Conservation (phyloP, 2,888 invertebrate genomes). For the Abrostola tripartita region DNA sequence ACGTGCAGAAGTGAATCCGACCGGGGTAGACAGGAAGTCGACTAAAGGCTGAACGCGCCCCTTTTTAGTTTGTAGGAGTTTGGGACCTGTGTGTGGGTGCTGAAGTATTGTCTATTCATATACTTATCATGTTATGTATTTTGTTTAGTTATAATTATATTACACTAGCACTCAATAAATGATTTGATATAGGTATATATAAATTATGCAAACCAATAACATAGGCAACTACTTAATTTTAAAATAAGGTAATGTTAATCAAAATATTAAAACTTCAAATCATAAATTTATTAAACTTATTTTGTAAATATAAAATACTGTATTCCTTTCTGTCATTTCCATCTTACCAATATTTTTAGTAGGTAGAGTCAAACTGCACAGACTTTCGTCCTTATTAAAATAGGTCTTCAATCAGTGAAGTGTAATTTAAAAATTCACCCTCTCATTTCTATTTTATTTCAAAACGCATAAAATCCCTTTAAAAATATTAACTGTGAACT, state of each 20-base stretch:
- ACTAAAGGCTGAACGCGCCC: conserved; percentile 62
- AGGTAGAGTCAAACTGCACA: too few species aligned
- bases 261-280: not conserved
- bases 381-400: conserved; percentile 9
- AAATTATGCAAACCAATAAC: too few species aligned
- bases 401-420: conserved; percentile 19
- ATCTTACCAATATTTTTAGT: too few species aligned
- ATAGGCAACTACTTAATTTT: not conserved
- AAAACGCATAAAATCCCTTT: conserved; percentile 48
- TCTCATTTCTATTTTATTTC: conserved; percentile 29
- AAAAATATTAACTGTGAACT: conserved; percentile 50
- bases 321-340: not conserved
- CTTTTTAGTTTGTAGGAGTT: conserved; percentile 47
- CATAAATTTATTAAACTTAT: not conserved
- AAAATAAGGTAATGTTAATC: not conserved
- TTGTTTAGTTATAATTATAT: too few species aligned
- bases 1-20: conserved; percentile 71
- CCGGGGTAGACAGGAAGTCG: conserved; percentile 61
- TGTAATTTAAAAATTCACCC: conserved; percentile 39
- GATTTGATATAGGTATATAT: not conserved
- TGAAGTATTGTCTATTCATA: not conserved
- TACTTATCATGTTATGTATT: not conserved
- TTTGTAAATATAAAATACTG: not conserved
- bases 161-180: too few species aligned
- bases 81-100: not conserved